phyloP scores from a whole-genome alignment of 1,140 invertebrate genomes.

The Ceratosolen fusciceps region DNA sequence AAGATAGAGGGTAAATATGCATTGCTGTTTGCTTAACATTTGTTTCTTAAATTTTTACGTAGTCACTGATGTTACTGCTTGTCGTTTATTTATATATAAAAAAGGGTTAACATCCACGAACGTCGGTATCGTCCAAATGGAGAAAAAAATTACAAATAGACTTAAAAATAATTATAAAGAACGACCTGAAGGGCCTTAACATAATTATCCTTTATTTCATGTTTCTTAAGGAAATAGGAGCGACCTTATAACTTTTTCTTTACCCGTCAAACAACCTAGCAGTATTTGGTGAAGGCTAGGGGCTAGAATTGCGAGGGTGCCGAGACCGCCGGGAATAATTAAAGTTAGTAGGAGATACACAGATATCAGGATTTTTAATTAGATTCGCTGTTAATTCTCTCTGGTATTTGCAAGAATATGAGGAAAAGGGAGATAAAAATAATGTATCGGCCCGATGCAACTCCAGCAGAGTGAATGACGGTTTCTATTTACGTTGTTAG shows the following conservation, averaged over 20 bases:
- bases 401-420: neutral
- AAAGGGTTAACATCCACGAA: conserved; percentile 28
- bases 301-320: conserved; percentile 65
- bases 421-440: conserved; percentile 7
- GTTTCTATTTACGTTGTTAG: conserved; percentile 52
- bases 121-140: conserved; percentile 19
- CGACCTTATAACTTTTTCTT: conserved; percentile 54
- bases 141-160: conserved; percentile 38
- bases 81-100: conserved; percentile 29
- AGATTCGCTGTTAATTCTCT: conserved; percentile 25
- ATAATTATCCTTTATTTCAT: conserved; percentile 27
- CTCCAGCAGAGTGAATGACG: conserved; percentile 64
- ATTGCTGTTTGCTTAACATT: conserved; percentile 42
- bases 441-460: conserved; percentile 65
- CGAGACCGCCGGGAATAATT: conserved; percentile 53
- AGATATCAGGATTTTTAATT: neutral
- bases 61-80: conserved; percentile 35
- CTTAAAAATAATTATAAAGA: conserved; percentile 41
- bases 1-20: conserved; percentile 40
- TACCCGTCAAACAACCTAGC: conserved; percentile 66
- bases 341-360: conserved; percentile 2
- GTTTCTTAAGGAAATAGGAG: conserved; percentile 37
- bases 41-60: conserved; percentile 32
- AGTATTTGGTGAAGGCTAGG: conserved; percentile 70
- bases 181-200: conserved; percentile 34